Evolutionary conservation across 2,113 vertebrate genomes (phyloP).

Genomic region (Cinclus mexicanus): DNA sequence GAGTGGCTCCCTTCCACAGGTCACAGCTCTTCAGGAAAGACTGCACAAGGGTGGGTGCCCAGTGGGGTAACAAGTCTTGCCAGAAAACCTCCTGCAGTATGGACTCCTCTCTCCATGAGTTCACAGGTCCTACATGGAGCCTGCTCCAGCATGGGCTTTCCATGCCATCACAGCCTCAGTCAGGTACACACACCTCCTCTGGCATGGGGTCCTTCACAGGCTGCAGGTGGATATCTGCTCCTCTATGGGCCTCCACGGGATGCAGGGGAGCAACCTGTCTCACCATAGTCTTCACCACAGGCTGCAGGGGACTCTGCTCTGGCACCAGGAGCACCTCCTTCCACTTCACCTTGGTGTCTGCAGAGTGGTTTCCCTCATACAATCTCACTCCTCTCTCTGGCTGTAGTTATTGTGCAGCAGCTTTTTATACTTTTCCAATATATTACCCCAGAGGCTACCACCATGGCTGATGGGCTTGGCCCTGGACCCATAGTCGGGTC

Average conservation of each 20-base stretch:
- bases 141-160: neutral
- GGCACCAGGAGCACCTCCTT: rapidly evolving
- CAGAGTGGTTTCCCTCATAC: neutral
- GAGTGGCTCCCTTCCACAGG: neutral
- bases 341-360: neutral
- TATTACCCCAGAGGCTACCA: neutral
- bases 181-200: neutral
- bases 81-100: neutral
- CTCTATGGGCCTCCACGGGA: neutral
- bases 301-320: neutral
- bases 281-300: neutral
- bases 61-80: neutral
- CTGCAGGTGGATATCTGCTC: neutral
- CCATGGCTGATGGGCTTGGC: neutral
- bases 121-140: neutral
- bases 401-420: neutral
- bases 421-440: neutral
- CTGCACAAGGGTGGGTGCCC: neutral
- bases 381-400: neutral
- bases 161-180: neutral
- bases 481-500: rapidly evolving
- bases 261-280: neutral
- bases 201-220: neutral
- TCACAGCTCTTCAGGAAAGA: neutral
- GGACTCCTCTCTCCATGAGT: neutral